Evolutionary conservation across 2,797 vertebrate genomes (phyloP).

Genomic region (Chelmon rostratus): DNA sequence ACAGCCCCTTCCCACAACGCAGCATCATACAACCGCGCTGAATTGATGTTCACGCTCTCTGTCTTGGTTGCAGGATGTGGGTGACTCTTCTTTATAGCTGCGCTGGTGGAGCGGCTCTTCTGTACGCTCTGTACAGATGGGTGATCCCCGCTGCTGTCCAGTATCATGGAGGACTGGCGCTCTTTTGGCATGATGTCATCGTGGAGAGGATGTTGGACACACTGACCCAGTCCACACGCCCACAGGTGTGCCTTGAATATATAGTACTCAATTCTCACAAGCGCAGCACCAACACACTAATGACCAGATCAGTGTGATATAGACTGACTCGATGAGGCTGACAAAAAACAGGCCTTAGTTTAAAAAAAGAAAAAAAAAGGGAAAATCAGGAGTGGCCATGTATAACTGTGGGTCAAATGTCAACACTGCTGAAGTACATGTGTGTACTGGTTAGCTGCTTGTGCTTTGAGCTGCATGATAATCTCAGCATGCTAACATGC

Average conservation of each 20-base stretch:
- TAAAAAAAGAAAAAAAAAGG: too few species aligned
- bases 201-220: conserved; percentile 77
- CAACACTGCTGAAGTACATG: background rate
- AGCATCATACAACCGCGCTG: background rate
- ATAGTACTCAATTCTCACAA: background rate
- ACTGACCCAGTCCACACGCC: conserved; percentile 80
- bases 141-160: conserved; percentile 76
- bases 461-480: background rate
- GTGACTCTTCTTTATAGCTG: conserved; percentile 68
- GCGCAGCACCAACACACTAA: background rate
- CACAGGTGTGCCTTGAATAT: conserved; percentile 77
- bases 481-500: background rate
- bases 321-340: background rate
- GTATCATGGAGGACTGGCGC: conserved; percentile 74
- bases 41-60: conserved; percentile 13
- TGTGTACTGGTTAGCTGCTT: background rate
- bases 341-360: background rate
- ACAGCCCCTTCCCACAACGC: background rate
- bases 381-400: too few species aligned
- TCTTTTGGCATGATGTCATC: conserved; percentile 83
- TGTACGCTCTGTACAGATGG: conserved; percentile 79
- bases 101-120: conserved; percentile 61
- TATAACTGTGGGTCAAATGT: background rate
- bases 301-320: background rate
- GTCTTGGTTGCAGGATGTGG: conserved; percentile 75